Percentiles rank a stretch among this genome's conserved stretches.
phyloP scores from a whole-genome alignment of 1,140 invertebrate species.

The Eurosta solidaginis region DNA sequence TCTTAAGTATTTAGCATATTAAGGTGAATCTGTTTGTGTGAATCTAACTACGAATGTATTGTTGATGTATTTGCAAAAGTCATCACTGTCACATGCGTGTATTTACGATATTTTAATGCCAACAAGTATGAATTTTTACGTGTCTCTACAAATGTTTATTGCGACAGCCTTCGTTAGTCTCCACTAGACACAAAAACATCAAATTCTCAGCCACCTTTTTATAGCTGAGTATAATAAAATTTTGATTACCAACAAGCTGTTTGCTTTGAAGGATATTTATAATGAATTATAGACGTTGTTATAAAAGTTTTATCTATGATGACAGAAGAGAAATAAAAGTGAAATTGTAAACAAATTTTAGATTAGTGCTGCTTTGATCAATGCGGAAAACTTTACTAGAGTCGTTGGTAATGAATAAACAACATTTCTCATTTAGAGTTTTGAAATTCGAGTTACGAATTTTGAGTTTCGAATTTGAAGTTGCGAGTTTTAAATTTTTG shows the following conservation, averaged over 20 bases:
- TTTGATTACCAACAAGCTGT: conserved; percentile 10
- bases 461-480: not conserved
- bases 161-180: conserved; percentile 15
- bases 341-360: not conserved
- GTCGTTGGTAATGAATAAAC: too few species aligned
- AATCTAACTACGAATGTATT: not conserved
- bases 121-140: not conserved
- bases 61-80: not conserved
- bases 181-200: not conserved
- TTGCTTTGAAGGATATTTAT: not conserved
- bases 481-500: too few species aligned
- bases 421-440: too few species aligned
- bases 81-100: not conserved
- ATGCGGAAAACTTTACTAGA: too few species aligned
- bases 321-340: not conserved
- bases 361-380: too few species aligned
- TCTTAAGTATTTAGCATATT: not conserved
- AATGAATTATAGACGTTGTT: not conserved
- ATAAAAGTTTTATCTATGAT: not conserved
- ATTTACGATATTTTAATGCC: conserved; percentile 2
- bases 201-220: not conserved
- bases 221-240: conserved; percentile 5
- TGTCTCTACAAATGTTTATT: conserved; percentile 23
- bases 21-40: not conserved
- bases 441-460: too few species aligned